Base-by-base conservation (phyloP, 2,797 vertebrate species). In the Eutrigla gurnardus region DNA sequence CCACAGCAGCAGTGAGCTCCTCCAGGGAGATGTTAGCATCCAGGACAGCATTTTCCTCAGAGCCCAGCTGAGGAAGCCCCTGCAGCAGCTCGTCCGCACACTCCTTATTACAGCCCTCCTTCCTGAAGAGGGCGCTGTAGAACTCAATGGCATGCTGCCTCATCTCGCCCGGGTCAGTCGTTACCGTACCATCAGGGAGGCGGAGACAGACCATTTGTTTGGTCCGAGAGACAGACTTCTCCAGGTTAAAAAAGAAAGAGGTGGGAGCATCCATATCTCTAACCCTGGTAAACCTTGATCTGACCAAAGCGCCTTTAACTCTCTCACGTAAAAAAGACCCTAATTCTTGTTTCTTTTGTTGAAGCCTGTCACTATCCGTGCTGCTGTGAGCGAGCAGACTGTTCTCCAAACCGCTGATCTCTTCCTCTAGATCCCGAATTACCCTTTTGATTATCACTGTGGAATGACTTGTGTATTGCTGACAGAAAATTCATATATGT, bases 191-290 rank as follows among this genome's bases (percentile, higher is more conserved):
- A 25, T 58, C 65, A 58, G 42, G 43, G 10, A 67, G 50, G 2
- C 6, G 25, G 32, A 54, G 39, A 52, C 18, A 66, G 5, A 35
- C 25, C 50, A 66, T 43, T 15, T 67, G 39, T 8, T 67, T 67
- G 15, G 8, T 13, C 32, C 2, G 32, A 35, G 52, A 54, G 52
- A 54, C 3, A 2, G 33, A 54, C 52, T 32, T 35, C 52, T 35
- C 52, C 32, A 35, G 32, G 7, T 54, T 54, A 14, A 54, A 54
- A 6, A 54, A 8, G 32, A 8, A 11, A 2, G 39, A 42, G 11
- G 32, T 57, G 11, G 17, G 40, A n/a, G 65, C 14, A 54, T 67
- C 52, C 52, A 67, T 45, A 15, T 55, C 39, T 8, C 37, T 13
- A 4, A 64, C 32, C 12, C 10, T 54, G 3, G 4, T 54, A 5